phyloP scores from a whole-genome alignment of 64 coral and sea anemone genomes.

The Porites lutea region DNA sequence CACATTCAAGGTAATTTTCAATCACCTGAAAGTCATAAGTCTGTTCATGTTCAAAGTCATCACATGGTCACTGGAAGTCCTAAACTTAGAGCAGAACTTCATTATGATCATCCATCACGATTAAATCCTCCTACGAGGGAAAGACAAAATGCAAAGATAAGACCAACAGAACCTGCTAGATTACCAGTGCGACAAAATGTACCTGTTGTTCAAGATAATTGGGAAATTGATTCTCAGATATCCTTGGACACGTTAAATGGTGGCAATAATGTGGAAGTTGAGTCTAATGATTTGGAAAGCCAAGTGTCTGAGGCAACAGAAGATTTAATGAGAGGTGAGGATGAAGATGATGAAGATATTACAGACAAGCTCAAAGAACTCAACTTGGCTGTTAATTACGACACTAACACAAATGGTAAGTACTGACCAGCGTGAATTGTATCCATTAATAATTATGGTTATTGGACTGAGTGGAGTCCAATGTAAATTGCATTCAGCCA shows the following conservation, averaged over 20 bases:
- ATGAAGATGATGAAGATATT: constrained; percentile 79
- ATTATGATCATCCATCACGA: not conserved
- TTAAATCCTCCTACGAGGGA: constrained; percentile 38
- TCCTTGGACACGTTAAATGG: constrained; percentile 61
- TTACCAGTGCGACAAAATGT: constrained; percentile 16
- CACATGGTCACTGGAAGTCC: constrained; percentile 8
- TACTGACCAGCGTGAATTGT: not conserved
- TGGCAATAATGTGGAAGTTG: constrained; percentile 13
- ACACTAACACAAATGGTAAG: constrained; percentile 72
- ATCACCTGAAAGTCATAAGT: not conserved
- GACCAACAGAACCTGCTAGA: not conserved
- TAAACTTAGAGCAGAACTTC: not conserved
- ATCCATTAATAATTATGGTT: too few species aligned
- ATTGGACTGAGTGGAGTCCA: too few species aligned
- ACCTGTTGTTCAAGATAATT: constrained; percentile 53
- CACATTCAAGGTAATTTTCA: constrained; percentile 11
- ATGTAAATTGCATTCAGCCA: too few species aligned
- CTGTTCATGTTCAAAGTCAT: not conserved
- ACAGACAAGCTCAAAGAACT: constrained; percentile 91
- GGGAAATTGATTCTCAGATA: constrained; percentile 80
- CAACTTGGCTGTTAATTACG: constrained; percentile 88
- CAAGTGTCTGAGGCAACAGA: constrained; percentile 66
- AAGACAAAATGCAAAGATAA: constrained; percentile 2
- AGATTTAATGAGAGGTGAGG: constrained; percentile 63
- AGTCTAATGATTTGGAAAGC: constrained; percentile 52